Base-by-base conservation (phyloP, 2,113 vertebrate species). In the Eolophus roseicapilla region DNA sequence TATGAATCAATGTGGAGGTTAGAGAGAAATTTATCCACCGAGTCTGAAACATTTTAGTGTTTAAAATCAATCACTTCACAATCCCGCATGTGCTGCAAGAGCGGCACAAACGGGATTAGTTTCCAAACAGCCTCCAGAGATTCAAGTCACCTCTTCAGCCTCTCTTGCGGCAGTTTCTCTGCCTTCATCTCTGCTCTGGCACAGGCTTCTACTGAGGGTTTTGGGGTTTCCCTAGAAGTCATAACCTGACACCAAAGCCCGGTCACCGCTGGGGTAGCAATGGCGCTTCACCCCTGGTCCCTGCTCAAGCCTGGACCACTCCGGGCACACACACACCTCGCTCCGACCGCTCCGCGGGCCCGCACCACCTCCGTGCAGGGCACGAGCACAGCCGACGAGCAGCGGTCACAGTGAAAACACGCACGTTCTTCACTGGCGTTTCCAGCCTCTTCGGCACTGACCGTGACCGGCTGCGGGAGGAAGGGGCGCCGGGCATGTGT, bases 241-340 rank as follows among this genome's bases (percentile, higher is more conserved):
- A 25, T 5, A 4, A 50, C 59, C 0, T n/a, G 77, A 23, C 82
- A 67, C 7, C 80, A 49, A 84, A 35, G 73, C 23, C 0, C 7
- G 8, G 44, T 17, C n/a, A 35, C 10, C 14, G 70, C 85, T 19
- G 52, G 7, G 2, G 7, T 24, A 63, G 77, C 85, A 50, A 31
- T 2, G 41, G 21, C 96, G 63, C 64, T 46, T n/a, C 65, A 52
- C 64, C 71, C 1, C 74, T 25, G 49, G 47, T 25, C 82, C 28
- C 65, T 7, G 4, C 2, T 20, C 7, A 13, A 0, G 0, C 37
- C 37, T 3, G 37, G 74, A 47, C 16, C 57, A 0, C 8, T 1
- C 4, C 0, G 39, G 17, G 29, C 29, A 4, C 50, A 24, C 3
- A 1, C 28, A 5, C 68, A 6, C 25, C 44, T 70, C 50, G 6